phyloP scores from a whole-genome alignment of 2,113 vertebrate genomes.

The Carettochelys insculpta region DNA sequence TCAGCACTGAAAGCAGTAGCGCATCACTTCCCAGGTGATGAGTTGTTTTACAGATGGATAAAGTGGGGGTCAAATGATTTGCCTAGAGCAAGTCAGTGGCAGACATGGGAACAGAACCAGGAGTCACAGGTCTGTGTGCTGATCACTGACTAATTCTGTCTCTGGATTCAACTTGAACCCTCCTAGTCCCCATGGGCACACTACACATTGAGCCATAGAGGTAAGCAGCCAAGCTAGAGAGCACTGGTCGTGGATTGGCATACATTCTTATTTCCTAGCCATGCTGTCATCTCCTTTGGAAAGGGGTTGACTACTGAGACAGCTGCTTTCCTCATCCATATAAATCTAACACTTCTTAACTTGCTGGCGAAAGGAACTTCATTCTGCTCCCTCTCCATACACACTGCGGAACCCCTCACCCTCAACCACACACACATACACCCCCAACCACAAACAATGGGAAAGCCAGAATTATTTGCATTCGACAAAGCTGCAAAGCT shows the following conservation, averaged over 20 bases:
- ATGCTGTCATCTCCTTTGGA: conserved; percentile 15
- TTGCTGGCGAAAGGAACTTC: neutral
- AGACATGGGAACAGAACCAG: neutral
- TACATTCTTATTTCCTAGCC: neutral
- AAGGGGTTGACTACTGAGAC: conserved; percentile 24
- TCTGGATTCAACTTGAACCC: neutral
- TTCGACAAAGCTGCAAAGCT: conserved; percentile 29
- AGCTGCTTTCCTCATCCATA: neutral
- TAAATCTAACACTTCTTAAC: neutral
- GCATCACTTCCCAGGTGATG: neutral
- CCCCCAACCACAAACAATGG: neutral
- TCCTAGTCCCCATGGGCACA: conserved; percentile 18
- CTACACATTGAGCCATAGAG: conserved; percentile 25
- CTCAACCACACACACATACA: no score
- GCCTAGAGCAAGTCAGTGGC: neutral
- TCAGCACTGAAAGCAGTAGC: neutral
- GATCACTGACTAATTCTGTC: neutral
- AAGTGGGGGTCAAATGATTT: neutral
- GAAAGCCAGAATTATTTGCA: conserved; percentile 35
- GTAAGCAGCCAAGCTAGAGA: neutral
- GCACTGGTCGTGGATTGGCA: neutral
- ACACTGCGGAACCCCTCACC: neutral
- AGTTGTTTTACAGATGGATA: neutral
- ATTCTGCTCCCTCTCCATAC: neutral
- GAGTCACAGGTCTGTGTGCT: neutral